These are phyloP conservation scores for Lypha dubia DNA, from an alignment of 2,888 invertebrate species.

Conservation along the genomic window DNA sequence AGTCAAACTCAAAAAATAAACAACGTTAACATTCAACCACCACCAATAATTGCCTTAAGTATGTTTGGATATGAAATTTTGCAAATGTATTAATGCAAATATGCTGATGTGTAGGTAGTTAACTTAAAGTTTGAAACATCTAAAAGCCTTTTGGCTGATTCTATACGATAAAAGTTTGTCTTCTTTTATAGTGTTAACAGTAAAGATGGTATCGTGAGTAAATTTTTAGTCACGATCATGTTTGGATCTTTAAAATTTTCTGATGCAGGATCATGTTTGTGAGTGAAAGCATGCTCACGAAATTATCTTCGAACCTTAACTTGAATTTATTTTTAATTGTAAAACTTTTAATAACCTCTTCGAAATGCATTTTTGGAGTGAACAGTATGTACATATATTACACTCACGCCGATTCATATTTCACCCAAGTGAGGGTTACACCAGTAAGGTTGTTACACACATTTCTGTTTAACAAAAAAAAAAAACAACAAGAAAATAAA, in stretches of 20 bases:
- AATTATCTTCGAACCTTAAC: too few species aligned
- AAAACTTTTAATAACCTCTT: too few species aligned
- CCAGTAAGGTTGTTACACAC: too few species aligned
- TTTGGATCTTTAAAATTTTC: too few species aligned
- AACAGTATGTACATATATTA: too few species aligned
- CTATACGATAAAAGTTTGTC: slow-evolving; percentile 46
- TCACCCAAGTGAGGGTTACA: too few species aligned
- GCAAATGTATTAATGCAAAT: slow-evolving; percentile 11
- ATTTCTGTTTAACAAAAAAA: too few species aligned
- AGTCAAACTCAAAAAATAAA: slow-evolving; percentile 33
- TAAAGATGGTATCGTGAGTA: background rate
- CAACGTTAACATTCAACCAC: slow-evolving; percentile 27
- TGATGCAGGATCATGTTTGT: background rate
- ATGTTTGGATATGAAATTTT: background rate
- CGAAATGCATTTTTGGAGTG: too few species aligned
- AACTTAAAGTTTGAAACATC: slow-evolving; percentile 49
- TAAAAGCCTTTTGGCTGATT: slow-evolving; percentile 50
- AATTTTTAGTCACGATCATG: background rate
- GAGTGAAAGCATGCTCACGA: too few species aligned
- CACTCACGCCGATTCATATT: too few species aligned
- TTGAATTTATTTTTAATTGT: too few species aligned
- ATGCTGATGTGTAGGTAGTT: slow-evolving; percentile 56
- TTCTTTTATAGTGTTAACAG: slow-evolving; percentile 4
- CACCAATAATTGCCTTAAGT: slow-evolving; percentile 43
- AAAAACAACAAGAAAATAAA: slow-evolving; percentile 3